Percentiles rank a stretch among this genome's conserved stretches.
phyloP scores from a whole-genome alignment of 2,797 vertebrate species.

The Manis pentadactyla region DNA sequence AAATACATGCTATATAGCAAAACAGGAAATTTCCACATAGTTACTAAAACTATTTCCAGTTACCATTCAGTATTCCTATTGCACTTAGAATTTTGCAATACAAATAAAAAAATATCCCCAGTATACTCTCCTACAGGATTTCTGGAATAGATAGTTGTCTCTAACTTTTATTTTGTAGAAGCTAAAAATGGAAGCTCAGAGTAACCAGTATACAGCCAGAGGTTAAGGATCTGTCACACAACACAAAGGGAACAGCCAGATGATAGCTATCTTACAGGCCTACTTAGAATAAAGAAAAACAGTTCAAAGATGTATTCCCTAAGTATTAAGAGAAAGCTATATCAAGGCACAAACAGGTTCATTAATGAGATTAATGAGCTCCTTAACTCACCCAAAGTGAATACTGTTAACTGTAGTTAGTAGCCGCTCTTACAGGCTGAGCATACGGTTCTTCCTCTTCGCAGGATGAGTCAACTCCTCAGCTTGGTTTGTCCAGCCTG shows the following conservation, averaged over 20 bases:
- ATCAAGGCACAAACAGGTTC: background rate
- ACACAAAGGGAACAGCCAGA: background rate
- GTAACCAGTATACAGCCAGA: background rate
- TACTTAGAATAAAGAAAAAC: background rate
- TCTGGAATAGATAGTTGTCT: background rate
- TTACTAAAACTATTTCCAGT: background rate
- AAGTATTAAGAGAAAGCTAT: background rate
- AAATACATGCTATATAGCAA: background rate
- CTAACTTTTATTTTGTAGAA: conserved; percentile 29
- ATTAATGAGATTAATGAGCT: background rate
- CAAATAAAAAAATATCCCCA: background rate
- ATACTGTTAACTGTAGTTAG: background rate
- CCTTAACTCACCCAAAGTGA: background rate
- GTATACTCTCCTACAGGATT: background rate
- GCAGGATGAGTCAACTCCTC: background rate
- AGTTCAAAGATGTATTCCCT: background rate
- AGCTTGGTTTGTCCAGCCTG: background rate
- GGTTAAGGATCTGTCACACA: background rate
- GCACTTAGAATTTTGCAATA: background rate
- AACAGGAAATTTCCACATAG: conserved; percentile 7
- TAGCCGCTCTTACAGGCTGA: background rate
- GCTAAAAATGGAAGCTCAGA: background rate
- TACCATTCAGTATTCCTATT: background rate
- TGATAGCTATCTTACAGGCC: background rate
- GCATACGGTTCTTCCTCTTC: background rate